Conservation (phyloP, 2,888 invertebrate genomes). For the Ditula angustiorana region DNA sequence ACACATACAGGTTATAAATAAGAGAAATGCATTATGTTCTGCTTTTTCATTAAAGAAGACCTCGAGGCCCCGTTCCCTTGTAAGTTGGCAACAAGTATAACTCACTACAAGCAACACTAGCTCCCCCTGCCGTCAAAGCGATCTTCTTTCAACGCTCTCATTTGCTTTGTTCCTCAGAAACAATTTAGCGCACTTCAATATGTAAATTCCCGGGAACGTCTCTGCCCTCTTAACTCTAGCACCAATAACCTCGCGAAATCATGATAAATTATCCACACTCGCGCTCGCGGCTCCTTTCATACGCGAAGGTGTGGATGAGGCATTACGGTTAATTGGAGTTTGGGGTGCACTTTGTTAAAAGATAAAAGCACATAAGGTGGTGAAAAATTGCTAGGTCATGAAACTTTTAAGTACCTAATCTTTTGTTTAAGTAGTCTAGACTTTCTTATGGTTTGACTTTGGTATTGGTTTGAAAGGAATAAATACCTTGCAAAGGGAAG, state of each 20-base stretch:
- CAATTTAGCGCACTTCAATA: slow-evolving; percentile 72
- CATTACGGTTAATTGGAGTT: slow-evolving; percentile 36
- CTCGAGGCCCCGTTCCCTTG: neutral
- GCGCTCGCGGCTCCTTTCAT: slow-evolving; percentile 62
- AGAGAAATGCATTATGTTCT: no score
- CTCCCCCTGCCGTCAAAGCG: slow-evolving; percentile 1
- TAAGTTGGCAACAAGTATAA: slow-evolving; percentile 13
- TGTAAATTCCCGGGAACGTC: slow-evolving; percentile 65
- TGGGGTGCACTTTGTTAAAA: neutral
- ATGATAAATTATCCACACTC: slow-evolving; percentile 84
- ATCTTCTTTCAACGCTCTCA: slow-evolving; percentile 38
- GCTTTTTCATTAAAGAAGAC: neutral
- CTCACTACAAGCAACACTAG: slow-evolving; percentile 16
- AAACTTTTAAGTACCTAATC: no score
- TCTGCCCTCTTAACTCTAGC: slow-evolving; percentile 70
- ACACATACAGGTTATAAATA: no score
- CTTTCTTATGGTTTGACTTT: no score
- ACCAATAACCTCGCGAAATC: slow-evolving; percentile 81
- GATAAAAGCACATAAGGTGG: neutral
- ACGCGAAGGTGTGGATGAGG: slow-evolving; percentile 56
- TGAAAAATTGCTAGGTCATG: no score
- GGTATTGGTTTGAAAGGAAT: no score
- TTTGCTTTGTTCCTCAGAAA: slow-evolving; percentile 52
- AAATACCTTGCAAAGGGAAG: no score
- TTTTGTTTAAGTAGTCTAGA: no score